Base-by-base conservation (phyloP, 2,113 vertebrate species). In the Cynoglossus semilaevis region DNA sequence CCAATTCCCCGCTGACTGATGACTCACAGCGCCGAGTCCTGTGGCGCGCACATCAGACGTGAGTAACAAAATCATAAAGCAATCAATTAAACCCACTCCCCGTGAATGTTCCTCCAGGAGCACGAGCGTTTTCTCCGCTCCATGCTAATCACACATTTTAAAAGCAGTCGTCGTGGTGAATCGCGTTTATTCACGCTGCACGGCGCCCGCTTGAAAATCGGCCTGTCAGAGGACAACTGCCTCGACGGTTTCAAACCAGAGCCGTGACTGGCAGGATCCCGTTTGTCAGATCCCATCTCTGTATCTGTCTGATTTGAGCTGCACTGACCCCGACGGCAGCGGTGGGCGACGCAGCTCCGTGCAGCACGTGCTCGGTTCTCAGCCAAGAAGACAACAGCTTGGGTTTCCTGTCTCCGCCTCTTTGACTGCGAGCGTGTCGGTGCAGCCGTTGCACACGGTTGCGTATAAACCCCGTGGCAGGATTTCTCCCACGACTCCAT, bases 401-500 rank as follows among this genome's bases (percentile, higher is more conserved):
- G 64, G 45, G 81, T 41, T 79, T 44, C 77, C 47, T 59, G 71
- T 74, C 71, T 36, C 18, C 17, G 17, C 44, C 15, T 63, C 51
- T 80, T 52, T 81, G 58, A 73, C 76, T 67, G 73, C 58, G 63
- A 79, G 70, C 44, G 18, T 71, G 81, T 84, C 82, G 76, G 76
- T 76, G 65, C 59, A 76, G 70, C 63, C 77, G 70, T 49, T 70
- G 79, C 83, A 58, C 71, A 67, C 59, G 70, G 71, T 73, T 77
- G 65, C 84, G 53, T 76, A 51, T 70, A 61, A 73, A 82, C 84
- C 84, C 77, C 72, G 73, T 70, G 79, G 88, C 83, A 55, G 67
- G 76, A 85, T 84, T 87, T 73, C 74, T 80, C 71, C 63, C 66
- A 53, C 36, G 15, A 63, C 76, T 73, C 48, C 78, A 90, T 90